Base-by-base conservation (phyloP, 2,113 vertebrate species). In the Triplophysa tibetana region DNA sequence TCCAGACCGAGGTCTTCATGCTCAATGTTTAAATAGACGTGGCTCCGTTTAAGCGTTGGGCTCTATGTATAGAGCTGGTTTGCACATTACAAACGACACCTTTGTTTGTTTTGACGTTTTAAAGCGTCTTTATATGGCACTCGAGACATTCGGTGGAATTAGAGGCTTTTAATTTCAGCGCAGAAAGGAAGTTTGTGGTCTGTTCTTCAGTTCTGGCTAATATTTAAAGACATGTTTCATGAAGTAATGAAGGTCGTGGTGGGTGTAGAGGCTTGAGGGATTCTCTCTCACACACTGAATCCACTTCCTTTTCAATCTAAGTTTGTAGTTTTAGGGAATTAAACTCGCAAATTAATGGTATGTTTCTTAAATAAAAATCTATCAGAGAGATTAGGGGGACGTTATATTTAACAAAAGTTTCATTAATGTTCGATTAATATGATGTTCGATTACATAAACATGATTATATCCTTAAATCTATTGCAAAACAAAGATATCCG, bases 21-120 rank as follows among this genome's bases (percentile, higher is more conserved):
- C 85, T 87, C 88, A 82, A 88, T 82, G 87, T 88, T 74, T 83
- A 91, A 91, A 90, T 92, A 93, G 89, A 92, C 90, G 90, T 89
- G 90, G 89, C 78, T 93, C 92, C 87, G 84, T 88, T 73, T 41
- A 91, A 91, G 89, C 86, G 87, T 87, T 78, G 62, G 80, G 70
- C 85, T 45, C 88, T 90, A 89, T 88, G 82, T 88, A 88, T 92
- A 90, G 86, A 81, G 66, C 83, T 83, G 89, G 88, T 87, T 81
- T 88, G 60, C 74, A 82, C 84, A 85, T 87, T 87, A 86, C 88
- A 80, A 89, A 87, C 79, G 82, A 83, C 86, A 87, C 79, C 61
- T 75, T 86, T 88, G 89, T 91, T 92, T 92, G 84, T 91, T 91
- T 92, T 84, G 88, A 87, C 89, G 83, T 86, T 90, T 88, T 48